Base-by-base conservation (phyloP, 2,888 invertebrate genomes). In the Agrenia bidenticulata region DNA sequence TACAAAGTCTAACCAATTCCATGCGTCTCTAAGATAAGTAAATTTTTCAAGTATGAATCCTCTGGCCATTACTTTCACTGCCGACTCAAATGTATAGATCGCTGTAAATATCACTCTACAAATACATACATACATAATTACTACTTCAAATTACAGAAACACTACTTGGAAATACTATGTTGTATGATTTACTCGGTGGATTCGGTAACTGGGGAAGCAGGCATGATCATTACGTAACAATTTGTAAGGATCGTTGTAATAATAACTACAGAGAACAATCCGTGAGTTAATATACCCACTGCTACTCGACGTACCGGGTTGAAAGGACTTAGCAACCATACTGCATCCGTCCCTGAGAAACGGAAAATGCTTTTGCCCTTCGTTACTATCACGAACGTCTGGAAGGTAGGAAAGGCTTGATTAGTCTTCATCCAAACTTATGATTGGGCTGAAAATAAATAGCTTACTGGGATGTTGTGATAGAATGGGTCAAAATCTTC, bases 21-120 rank as follows among this genome's bases (percentile, higher is more conserved):
- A 98, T 87, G 96, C 94, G 90, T 97, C 97, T 89, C 97, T 90
- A 88, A 98, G 94, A 89, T 97, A 98, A 87, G 97, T 96, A 90
- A 97, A 98, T 86, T 92, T 92, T 88, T 92, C 90, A 85, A 97
- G 89, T 86, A 97, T 94, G 89, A 96, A 95, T 86, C 97, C 97
- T 87, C 97, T 88, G 84, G 96, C 95, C 89, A 95, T 90, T 87
- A 96, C 94, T 89, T 97, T 97, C 85, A 96, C 92, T 85, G 93
- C 89, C 83, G 95, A 94, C 88, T 98, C 97, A 87, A 94, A 92
- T 84, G 97, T 97, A 90, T 98, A 98, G 88, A 98, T 96, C 84
- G 94, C 94, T 85, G 97, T 96, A 89, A 97, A 98, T 87, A 96
- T 90, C 86, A 94, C 92, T 90, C 97, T 97, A 90, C 82, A 90